Base-by-base conservation (phyloP, 2,888 invertebrate species). In the Melanargia galathea region DNA sequence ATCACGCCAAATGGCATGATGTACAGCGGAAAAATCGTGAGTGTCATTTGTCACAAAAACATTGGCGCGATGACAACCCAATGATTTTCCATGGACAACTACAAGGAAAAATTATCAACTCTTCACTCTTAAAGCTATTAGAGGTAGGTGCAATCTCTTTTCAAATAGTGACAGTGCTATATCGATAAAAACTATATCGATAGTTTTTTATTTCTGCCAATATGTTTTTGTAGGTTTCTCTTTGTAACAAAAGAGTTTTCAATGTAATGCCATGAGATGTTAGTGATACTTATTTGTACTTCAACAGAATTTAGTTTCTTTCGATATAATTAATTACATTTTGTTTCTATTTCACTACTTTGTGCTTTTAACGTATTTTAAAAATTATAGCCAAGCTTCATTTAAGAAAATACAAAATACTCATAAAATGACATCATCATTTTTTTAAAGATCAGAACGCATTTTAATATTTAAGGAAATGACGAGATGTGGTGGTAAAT, bases 391-490 rank as follows among this genome's bases (percentile, higher is more conserved):
- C 18, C 16, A 16, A 40, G 8, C 2, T 16, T 18, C 16, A 18
- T 7, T 16, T 16, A 0, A 18, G 18, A 18, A 18, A 18, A n/a
- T n/a, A n/a, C n/a, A n/a, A n/a, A n/a, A n/a, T n/a, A n/a, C n/a
- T 40, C 7, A 40, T 2, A 38, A 38, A 49, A 8, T 7, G 11
- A 0, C 10, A 4, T 18, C 33, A 51, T 20, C 7, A 2, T 49
- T 56, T 1, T 13, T 30, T 20, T 33, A 18, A 18, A 57, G 57
- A 46, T 57, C 46, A 46, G 57, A 45, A 57, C 57, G 57, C 57
- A 57, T 45, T 45, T 45, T 49, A 33, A 33, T 13, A 18, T 51
- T 11, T 20, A 52, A 52, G 11, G 18, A 18, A 52, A 52, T 2
- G 20, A 52, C 1, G 20, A 52, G n/a, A 16, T 30, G 4, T 49